These are phyloP conservation scores for Eospalax fontanierii DNA, from an alignment of 2,797 vertebrate species.

Conservation along the genomic window DNA sequence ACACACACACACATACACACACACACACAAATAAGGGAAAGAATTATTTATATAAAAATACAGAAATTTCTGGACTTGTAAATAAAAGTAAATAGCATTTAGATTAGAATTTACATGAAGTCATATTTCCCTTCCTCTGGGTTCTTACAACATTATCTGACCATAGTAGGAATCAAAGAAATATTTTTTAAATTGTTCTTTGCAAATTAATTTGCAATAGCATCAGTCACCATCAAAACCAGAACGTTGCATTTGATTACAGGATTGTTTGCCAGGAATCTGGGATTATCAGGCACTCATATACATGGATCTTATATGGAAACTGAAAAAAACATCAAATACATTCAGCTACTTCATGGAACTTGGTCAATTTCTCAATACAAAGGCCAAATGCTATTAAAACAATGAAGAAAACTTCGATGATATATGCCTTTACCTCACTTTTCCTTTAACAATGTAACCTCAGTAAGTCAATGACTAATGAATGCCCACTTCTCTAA, in stretches of 20 bases:
- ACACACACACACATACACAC: too few relatives aligned
- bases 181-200: constrained; percentile 1
- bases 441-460: neutral
- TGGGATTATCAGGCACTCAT: neutral
- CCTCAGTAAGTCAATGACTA: neutral
- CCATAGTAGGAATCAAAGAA: neutral
- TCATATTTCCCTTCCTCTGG: neutral
- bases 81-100: neutral
- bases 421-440: neutral
- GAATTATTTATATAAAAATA: neutral
- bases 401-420: neutral
- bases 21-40: too few relatives aligned
- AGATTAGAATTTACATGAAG: neutral
- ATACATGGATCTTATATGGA: neutral
- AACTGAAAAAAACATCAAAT: neutral
- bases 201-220: neutral
- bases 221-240: neutral
- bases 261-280: neutral
- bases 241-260: neutral
- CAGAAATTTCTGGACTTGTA: neutral
- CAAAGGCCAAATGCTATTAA: neutral
- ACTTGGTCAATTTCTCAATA: neutral
- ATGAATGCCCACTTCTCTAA: neutral
- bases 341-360: neutral
- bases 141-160: neutral